phyloP scores from a whole-genome alignment of 2,113 vertebrate genomes.

The Campylomormyrus tamandua region DNA sequence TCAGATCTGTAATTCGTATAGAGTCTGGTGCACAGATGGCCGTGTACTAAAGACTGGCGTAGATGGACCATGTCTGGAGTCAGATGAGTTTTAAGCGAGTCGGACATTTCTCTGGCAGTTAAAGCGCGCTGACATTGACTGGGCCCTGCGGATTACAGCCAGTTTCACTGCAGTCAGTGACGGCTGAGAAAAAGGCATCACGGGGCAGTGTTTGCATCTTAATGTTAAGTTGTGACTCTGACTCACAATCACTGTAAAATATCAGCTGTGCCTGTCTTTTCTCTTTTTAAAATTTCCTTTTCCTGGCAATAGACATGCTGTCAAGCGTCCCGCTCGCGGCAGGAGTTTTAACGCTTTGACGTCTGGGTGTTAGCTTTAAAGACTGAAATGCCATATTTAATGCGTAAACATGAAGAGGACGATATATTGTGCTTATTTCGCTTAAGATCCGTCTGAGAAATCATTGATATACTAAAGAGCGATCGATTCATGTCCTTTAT shows the following conservation, averaged over 20 bases:
- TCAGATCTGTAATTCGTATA: neutral
- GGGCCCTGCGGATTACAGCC: neutral
- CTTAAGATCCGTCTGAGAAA: neutral
- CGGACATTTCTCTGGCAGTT: neutral
- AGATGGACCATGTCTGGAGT: neutral
- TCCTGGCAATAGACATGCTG: neutral
- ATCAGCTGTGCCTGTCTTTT: neutral
- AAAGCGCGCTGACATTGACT: neutral
- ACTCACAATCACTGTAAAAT: neutral
- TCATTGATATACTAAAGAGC: neutral
- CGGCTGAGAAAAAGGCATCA: neutral
- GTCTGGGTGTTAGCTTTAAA: neutral
- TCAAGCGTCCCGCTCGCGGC: neutral
- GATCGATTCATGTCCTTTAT: neutral
- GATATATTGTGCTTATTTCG: neutral
- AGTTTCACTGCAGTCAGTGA: neutral
- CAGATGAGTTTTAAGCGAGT: neutral
- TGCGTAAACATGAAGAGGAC: neutral
- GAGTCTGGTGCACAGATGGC: neutral
- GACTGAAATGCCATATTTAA: neutral
- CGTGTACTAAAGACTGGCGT: neutral
- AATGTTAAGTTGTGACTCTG: neutral
- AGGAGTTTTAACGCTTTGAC: neutral
- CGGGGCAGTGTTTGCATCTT: neutral
- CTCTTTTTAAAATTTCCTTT: neutral